Conservation (phyloP, 2,888 invertebrate species). For the Conomelus anceps region DNA sequence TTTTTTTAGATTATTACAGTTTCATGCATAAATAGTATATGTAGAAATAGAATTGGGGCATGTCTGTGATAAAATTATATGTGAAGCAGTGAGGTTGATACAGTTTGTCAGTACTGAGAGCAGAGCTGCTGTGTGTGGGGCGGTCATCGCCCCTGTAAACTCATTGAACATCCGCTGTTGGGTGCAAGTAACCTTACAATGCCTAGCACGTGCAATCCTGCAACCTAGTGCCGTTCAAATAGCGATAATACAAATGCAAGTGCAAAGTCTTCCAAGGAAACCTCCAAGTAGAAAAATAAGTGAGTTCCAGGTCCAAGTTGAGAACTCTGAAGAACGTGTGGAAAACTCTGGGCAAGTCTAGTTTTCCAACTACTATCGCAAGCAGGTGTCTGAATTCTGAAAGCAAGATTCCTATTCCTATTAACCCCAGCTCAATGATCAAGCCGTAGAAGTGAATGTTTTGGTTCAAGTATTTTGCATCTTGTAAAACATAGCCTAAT, state of each 20-base stretch:
- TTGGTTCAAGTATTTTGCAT: too few relatives aligned
- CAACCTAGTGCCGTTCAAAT: not conserved
- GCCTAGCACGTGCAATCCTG: not conserved
- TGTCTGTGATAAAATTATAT: not conserved
- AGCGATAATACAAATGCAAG: not conserved
- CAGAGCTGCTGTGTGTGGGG: too few relatives aligned
- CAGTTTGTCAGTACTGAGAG: not conserved
- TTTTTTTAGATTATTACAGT: too few relatives aligned
- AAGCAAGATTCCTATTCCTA: too few relatives aligned
- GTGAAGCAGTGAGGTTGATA: not conserved
- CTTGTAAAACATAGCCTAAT: too few relatives aligned
- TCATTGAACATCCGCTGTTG: not conserved
- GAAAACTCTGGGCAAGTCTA: too few relatives aligned
- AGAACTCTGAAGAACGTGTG: not conserved
- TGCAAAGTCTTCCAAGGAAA: not conserved
- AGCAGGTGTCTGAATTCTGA: too few relatives aligned
- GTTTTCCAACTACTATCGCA: too few relatives aligned
- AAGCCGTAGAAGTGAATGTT: too few relatives aligned
- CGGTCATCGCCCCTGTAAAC: not conserved
- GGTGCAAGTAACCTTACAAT: not conserved
- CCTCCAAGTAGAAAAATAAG: not conserved
- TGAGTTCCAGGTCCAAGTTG: not conserved
- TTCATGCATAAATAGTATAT: too few relatives aligned
- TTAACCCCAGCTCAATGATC: too few relatives aligned
- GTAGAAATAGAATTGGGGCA: not conserved